phyloP scores from a whole-genome alignment of 2,797 vertebrate species.

The Hydrolagus colliei region DNA sequence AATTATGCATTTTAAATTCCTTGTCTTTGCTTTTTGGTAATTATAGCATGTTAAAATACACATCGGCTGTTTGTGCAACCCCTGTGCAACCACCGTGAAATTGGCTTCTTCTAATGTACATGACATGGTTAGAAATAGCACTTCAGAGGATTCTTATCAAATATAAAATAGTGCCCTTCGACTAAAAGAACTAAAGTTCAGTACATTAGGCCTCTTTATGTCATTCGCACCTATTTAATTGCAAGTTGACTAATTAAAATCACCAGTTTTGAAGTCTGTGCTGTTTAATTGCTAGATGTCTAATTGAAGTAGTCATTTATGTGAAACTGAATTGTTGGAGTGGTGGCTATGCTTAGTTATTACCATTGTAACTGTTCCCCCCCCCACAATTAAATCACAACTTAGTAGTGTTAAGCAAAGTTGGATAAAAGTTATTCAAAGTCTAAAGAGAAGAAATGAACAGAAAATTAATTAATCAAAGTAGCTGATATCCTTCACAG shows the following conservation, averaged over 20 bases:
- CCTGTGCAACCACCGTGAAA: conserved; percentile 74
- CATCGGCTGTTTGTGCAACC: conserved; percentile 45
- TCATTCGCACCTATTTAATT: conserved; percentile 8
- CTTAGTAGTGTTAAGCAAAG: not conserved
- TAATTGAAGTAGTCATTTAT: conserved; percentile 18
- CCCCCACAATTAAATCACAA: not conserved
- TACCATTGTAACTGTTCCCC: not conserved
- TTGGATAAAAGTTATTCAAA: not conserved
- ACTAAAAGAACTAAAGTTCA: conserved; percentile 24
- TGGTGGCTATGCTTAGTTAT: not conserved
- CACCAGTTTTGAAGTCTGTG: conserved; percentile 19
- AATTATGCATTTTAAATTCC: conserved; percentile 43
- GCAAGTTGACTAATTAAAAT: conserved; percentile 17
- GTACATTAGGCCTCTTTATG: not conserved
- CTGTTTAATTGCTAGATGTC: conserved; percentile 3
- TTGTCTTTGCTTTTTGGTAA: conserved; percentile 49
- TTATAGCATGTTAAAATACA: conserved; percentile 55
- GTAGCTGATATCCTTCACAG: too few species aligned
- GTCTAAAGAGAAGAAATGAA: not conserved
- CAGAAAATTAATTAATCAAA: too few species aligned
- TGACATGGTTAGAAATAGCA: conserved; percentile 50
- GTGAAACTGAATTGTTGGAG: not conserved
- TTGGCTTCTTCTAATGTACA: conserved; percentile 60
- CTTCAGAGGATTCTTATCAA: conserved; percentile 37
- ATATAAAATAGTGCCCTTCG: conserved; percentile 20